These are phyloP conservation scores for Gyps fulvus DNA, from an alignment of 2,113 vertebrate genomes.

Conservation along the genomic window DNA sequence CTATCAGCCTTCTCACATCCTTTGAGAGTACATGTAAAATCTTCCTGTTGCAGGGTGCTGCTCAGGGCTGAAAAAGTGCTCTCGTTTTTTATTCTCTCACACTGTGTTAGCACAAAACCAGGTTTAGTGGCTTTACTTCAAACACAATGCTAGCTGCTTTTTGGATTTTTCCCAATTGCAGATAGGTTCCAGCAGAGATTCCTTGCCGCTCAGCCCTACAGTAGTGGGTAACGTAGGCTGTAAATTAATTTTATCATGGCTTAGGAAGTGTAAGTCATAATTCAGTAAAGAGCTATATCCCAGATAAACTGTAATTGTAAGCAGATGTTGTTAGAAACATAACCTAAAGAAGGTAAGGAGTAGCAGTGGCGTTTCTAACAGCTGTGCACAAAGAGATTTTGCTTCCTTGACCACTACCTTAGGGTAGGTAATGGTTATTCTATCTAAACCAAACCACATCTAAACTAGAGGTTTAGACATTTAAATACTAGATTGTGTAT, in stretches of 20 bases:
- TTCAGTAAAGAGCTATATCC: not conserved
- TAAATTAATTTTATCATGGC: conserved; percentile 27
- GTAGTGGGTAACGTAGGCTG: not conserved
- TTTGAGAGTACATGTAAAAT: not conserved
- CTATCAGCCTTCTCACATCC: not conserved
- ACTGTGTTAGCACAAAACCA: not conserved
- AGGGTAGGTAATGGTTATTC: not conserved
- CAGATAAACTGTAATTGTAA: not conserved
- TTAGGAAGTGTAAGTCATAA: not conserved
- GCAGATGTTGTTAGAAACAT: not conserved
- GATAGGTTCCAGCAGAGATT: not conserved
- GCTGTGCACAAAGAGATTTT: not conserved
- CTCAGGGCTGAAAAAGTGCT: not conserved
- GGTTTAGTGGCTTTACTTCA: not conserved
- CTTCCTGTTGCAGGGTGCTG: not conserved
- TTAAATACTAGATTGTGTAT: not conserved
- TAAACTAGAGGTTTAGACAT: not conserved
- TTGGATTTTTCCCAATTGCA: not conserved
- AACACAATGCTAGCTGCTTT: not conserved
- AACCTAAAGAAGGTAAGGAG: not conserved
- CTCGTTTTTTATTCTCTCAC: not conserved
- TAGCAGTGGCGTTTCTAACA: not conserved
- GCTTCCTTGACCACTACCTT: not conserved
- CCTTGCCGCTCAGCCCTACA: not conserved
- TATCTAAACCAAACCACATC: not conserved